Evolutionary conservation across 92 coral and sea anemone species (phyloP).

Genomic region (Parazoanthus swiftii): DNA sequence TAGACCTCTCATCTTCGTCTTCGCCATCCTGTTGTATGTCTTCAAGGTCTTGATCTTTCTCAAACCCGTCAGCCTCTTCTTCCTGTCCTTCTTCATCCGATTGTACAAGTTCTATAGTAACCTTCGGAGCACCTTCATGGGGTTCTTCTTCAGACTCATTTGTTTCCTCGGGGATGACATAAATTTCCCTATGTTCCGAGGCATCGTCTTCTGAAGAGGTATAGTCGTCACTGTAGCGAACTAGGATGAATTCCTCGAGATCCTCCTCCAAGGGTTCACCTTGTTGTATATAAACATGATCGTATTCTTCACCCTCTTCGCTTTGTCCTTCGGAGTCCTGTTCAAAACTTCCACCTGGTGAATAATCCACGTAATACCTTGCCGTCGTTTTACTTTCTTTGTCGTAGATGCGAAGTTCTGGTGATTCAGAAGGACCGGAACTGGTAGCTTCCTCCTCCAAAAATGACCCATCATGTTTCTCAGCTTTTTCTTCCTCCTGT

Average conservation of each 20-base stretch:
- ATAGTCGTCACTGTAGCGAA: conserved; percentile 66
- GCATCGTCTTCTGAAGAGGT: conserved; percentile 70
- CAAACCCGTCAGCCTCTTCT: conserved; percentile 45
- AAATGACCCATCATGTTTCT: conserved; percentile 4
- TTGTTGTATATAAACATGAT: conserved; percentile 74
- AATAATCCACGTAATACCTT: conserved; percentile 80
- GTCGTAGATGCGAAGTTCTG: conserved; percentile 46
- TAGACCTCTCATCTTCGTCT: conserved; percentile 55
- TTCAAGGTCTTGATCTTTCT: conserved; percentile 19
- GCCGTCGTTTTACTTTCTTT: conserved; percentile 46
- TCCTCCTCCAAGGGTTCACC: conserved; percentile 80
- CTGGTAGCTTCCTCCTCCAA: conserved; percentile 8
- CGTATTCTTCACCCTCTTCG: conserved; percentile 63
- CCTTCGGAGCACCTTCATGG: conserved; percentile 38
- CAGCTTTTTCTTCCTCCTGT: neutral
- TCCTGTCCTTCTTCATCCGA: conserved; percentile 60
- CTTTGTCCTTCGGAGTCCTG: conserved; percentile 52
- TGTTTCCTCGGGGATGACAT: conserved; percentile 83
- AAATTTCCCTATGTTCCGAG: conserved; percentile 82
- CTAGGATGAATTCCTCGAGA: conserved; percentile 84
- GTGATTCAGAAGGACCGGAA: conserved; percentile 3
- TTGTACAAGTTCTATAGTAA: conserved; percentile 1
- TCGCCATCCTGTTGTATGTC: conserved; percentile 58
- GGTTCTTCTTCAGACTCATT: conserved; percentile 57
- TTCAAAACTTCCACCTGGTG: conserved; percentile 75